Conservation (phyloP, 2,888 invertebrate species). For the Lydus trimaculatus region DNA sequence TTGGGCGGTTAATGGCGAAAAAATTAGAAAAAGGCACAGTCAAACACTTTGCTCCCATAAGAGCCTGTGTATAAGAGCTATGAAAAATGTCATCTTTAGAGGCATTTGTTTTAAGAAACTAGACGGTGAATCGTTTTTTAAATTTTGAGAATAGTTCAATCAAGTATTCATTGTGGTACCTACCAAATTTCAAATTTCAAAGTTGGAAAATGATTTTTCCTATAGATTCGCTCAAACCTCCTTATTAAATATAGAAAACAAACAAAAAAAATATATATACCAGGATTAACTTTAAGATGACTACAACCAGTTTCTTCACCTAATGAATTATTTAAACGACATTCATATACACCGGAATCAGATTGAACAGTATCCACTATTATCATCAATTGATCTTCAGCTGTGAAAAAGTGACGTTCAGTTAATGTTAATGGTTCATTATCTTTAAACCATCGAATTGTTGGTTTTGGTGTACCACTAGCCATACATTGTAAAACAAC, state of each 20-base stretch:
- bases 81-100: too few relatives aligned
- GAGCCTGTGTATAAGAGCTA: too few relatives aligned
- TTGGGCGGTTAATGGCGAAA: too few relatives aligned
- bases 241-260: background rate
- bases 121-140: too few relatives aligned
- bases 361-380: slow-evolving; percentile 79
- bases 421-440: slow-evolving; percentile 74
- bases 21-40: too few relatives aligned
- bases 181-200: too few relatives aligned
- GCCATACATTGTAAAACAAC: slow-evolving; percentile 90
- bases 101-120: too few relatives aligned
- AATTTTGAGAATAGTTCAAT: too few relatives aligned
- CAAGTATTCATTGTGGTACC: too few relatives aligned
- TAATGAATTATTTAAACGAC: slow-evolving; percentile 86
- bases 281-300: slow-evolving; percentile 74
- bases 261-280: slow-evolving; percentile 48
- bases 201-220: too few relatives aligned
- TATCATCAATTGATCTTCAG: slow-evolving; percentile 85
- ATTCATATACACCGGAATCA: slow-evolving; percentile 89
- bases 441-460: slow-evolving; percentile 86
- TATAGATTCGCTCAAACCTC: too few relatives aligned
- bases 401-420: slow-evolving; percentile 86
- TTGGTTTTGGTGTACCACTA: slow-evolving; percentile 83
- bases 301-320: slow-evolving; percentile 79
- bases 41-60: too few relatives aligned